Percentiles rank a stretch among this genome's conserved stretches.
These are phyloP conservation scores for Ageneiosus marmoratus DNA, from an alignment of 2,113 vertebrate genomes.

Conservation along the genomic window DNA sequence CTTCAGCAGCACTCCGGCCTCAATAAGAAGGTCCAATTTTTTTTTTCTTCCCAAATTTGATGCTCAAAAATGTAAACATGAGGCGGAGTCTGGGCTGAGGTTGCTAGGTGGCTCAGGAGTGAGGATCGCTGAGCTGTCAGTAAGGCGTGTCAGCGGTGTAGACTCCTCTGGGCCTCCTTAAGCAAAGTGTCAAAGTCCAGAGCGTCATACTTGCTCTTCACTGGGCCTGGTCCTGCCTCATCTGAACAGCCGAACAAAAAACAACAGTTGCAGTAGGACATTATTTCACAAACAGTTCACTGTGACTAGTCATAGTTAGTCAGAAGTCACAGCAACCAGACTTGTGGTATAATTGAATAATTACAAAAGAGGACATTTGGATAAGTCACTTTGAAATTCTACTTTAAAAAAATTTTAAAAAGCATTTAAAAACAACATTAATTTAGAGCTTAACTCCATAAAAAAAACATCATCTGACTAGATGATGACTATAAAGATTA, in stretches of 20 bases:
- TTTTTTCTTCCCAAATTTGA: slow-evolving; percentile 74
- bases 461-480: no score
- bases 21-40: slow-evolving; percentile 79
- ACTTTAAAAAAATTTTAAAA: no score
- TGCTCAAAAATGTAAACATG: slow-evolving; percentile 99
- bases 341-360: not conserved
- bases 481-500: no score
- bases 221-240: slow-evolving; percentile 81
- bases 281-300: not conserved
- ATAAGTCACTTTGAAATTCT: not conserved
- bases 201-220: slow-evolving; percentile 97
- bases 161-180: slow-evolving; percentile 96
- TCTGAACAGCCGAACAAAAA: slow-evolving; percentile 63
- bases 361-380: not conserved
- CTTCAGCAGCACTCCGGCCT: slow-evolving; percentile 64
- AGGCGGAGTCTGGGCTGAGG: slow-evolving; percentile 95
- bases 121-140: slow-evolving; percentile 57
- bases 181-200: slow-evolving; percentile 99
- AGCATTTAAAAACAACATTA: not conserved
- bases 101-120: slow-evolving; percentile 73
- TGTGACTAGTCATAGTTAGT: not conserved
- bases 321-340: not conserved
- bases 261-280: not conserved
- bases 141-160: slow-evolving; percentile 85
- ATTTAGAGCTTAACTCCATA: not conserved